Evolutionary conservation across 1,140 invertebrate species (phyloP), one percentile per base, ranked within the genome.

Genomic region (Eubasilissa regina): DNA sequence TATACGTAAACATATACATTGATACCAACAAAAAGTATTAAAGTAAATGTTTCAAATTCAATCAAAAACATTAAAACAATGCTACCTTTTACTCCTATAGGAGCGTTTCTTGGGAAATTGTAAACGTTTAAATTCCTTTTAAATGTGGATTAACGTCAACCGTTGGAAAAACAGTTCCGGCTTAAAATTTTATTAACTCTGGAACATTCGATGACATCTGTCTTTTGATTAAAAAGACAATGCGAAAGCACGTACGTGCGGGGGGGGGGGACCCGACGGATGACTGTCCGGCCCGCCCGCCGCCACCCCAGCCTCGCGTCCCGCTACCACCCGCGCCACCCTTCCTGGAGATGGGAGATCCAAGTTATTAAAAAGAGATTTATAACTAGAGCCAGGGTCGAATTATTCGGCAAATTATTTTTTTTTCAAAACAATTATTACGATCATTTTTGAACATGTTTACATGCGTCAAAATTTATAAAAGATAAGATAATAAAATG

Each of bases 321-420:
- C 25, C 51, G 45, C 43, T 13, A 25, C 17, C 60, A 53, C 25
- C 66, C 60, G 47, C 15, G 62, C 73, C 44, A 25, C 12, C n/a
- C n/a, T n/a, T n/a, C n/a, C 53, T 19, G 51, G 51, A 73, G 68
- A 73, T 43, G 43, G 73, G 66, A 72, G 80, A 79, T 72, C 68
- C 77, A 79, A 81, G 80, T 81, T 82, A 82, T 82, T 82, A 82
- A 82, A 82, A 82, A 82, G 80, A 79, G 80, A 82, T 82, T 82
- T 82, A 82, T 82, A 81, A 76, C 80, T 73, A n/a, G 35, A 13
- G n/a, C 10, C 47, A 73, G 68, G 68, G 68, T 12, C n/a, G 68
- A 35, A n/a, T n/a, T n/a, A n/a, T n/a, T n/a, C n/a, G n/a, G n/a
- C n/a, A n/a, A n/a, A n/a, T n/a, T n/a, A n/a, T n/a, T n/a, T n/a